Evolutionary conservation across 1,140 invertebrate species (phyloP), one percentile per base, ranked within the genome.

Genomic region (Macrobrachium nipponense): DNA sequence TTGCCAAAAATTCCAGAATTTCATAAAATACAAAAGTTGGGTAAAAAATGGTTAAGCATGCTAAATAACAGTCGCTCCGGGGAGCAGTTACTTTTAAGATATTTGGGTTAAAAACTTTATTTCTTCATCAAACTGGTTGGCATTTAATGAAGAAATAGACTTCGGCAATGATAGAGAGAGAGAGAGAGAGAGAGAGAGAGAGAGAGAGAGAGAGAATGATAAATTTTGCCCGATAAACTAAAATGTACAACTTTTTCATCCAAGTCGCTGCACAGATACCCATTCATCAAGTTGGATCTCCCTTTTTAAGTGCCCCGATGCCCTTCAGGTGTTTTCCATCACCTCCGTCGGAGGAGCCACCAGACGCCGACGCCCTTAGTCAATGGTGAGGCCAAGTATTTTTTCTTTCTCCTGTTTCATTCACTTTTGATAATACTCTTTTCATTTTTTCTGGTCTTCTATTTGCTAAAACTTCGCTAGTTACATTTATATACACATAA

Each of bases 301-400:
- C 76, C 14, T n/a, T 86, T 8, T 3, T 86, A 5, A 79, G 76
- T 51, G 62, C 66, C 15, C 83, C 83, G 0, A 5, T 86, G 64
- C 66, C 76, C 23, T 86, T 86, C 64, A 61, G 83, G 14, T 86
- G 83, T 15, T 73, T 66, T 8, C 80, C 18, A 36, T 64, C 51
- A 15, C 61, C 18, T 5, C n/a, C 15, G 2, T 14, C 17, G 15
- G 11, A n/a, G n/a, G 36, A 17, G 18, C 17, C 44, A 15, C 43
- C 18, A 10, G 14, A 1, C 6, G 18, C 36, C 18, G 14, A 1
- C 6, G 18, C 36, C 18, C n/a, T 17, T 18, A 8, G 8, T 51
- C 12, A 43, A 4, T 51, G 72, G 72, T 75, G 20, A 75, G 17
- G 18, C 14, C 8, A 44, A 5, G 3, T 73, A 2, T 12, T 17